These are phyloP conservation scores for Coenonympha arcania DNA, from an alignment of 2,888 invertebrate genomes.

Conservation along the genomic window DNA sequence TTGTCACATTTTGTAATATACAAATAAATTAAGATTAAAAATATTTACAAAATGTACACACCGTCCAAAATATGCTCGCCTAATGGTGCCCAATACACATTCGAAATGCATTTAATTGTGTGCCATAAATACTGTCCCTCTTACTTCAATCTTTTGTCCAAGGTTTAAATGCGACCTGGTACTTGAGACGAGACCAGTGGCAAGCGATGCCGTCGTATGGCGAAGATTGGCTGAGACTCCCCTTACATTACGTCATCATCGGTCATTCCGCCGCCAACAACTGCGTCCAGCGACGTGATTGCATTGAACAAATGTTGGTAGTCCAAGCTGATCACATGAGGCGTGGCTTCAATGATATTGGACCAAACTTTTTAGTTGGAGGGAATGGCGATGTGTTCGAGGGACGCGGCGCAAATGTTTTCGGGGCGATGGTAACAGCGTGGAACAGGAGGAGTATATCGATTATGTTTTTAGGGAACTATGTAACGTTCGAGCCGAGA, in stretches of 20 bases:
- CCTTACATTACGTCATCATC: slow-evolving; percentile 47
- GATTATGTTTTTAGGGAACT: slow-evolving; percentile 60
- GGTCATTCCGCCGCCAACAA: slow-evolving; percentile 47
- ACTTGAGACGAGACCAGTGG: slow-evolving; percentile 59
- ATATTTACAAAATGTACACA: too few species aligned
- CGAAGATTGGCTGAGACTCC: slow-evolving; percentile 40
- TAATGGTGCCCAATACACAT: too few species aligned
- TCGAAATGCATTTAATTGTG: too few species aligned
- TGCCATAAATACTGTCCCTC: too few species aligned
- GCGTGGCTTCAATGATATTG: slow-evolving; percentile 48
- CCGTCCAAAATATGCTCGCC: too few species aligned
- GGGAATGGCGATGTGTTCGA: slow-evolving; percentile 56
- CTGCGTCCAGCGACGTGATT: slow-evolving; percentile 42
- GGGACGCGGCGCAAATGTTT: slow-evolving; percentile 55
- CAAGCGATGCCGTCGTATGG: slow-evolving; percentile 50
- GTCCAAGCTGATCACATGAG: slow-evolving; percentile 48
- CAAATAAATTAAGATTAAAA: too few species aligned
- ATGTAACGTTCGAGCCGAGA: slow-evolving; percentile 33
- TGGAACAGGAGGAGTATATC: slow-evolving; percentile 48
- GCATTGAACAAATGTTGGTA: slow-evolving; percentile 41
- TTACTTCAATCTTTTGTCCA: slow-evolving; percentile 28
- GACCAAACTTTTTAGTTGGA: slow-evolving; percentile 56
- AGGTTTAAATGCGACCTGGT: slow-evolving; percentile 61
- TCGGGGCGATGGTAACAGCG: slow-evolving; percentile 44
- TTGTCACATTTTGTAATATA: too few species aligned